A percentile compares a stretch with the other conserved stretches of the same genome.
These are phyloP conservation scores for Metaphire vulgaris DNA, from an alignment of 1,140 invertebrate species.

Conservation along the genomic window DNA sequence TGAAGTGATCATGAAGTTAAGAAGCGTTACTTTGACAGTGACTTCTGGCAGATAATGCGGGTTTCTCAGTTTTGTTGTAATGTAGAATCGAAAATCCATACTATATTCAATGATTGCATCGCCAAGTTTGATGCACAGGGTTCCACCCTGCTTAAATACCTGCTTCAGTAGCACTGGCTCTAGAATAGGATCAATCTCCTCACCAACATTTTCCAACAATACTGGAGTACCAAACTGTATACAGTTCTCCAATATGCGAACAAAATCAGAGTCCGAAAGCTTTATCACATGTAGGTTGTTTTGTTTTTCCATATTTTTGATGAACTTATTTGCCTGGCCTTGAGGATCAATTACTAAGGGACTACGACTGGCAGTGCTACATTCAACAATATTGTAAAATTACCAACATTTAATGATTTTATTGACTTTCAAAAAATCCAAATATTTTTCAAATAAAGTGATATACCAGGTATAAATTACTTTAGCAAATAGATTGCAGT, in stretches of 20 bases:
- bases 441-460: too few species aligned
- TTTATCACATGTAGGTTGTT: constrained; percentile 74
- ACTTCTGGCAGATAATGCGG: constrained; percentile 88
- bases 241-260: constrained; percentile 75
- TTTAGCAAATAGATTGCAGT: too few species aligned
- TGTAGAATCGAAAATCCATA: constrained; percentile 77
- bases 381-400: background rate
- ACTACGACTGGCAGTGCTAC: constrained; percentile 49
- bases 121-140: constrained; percentile 72
- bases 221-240: constrained; percentile 73
- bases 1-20: constrained; percentile 89
- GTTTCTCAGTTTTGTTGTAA: constrained; percentile 87
- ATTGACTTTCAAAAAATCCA: too few species aligned
- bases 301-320: constrained; percentile 61
- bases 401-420: too few species aligned
- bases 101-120: constrained; percentile 82
- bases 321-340: constrained; percentile 53
- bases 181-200: constrained; percentile 80
- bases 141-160: constrained; percentile 78
- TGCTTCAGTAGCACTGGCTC: constrained; percentile 81
- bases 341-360: constrained; percentile 54
- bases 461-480: too few species aligned
- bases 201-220: constrained; percentile 67
- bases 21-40: constrained; percentile 63
- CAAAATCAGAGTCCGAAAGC: constrained; percentile 72